Percentiles rank a stretch among this genome's conserved stretches.
These are phyloP conservation scores for Puffinus mauretanicus DNA, from an alignment of 2,113 vertebrate species.

Conservation along the genomic window DNA sequence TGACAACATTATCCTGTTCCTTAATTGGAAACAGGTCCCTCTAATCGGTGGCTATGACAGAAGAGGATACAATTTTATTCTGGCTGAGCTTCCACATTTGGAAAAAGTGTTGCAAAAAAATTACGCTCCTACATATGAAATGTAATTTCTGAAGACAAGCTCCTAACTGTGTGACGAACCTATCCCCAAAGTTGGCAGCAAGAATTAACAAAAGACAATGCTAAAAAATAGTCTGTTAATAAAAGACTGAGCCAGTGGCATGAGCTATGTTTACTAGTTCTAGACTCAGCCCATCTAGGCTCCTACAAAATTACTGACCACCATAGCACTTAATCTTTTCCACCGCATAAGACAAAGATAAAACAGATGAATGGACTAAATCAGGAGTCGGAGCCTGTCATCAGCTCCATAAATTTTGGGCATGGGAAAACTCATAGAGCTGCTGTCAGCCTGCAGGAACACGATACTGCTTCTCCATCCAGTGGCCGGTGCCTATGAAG, in stretches of 20 bases:
- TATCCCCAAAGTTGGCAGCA: neutral
- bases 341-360: neutral
- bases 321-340: neutral
- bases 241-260: neutral
- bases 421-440: neutral
- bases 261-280: neutral
- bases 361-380: neutral
- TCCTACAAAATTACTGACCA: neutral
- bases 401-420: neutral
- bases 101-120: neutral
- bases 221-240: neutral
- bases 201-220: neutral
- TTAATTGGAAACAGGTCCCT: conserved; percentile 1
- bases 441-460: neutral
- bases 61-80: neutral
- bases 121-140: neutral
- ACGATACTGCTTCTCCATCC: neutral
- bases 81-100: neutral
- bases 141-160: neutral
- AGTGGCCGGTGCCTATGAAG: neutral
- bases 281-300: neutral
- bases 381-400: neutral
- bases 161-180: neutral
- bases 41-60: neutral
- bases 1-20: neutral